phyloP scores from a whole-genome alignment of 2,888 invertebrate genomes.

The Phortica magna region DNA sequence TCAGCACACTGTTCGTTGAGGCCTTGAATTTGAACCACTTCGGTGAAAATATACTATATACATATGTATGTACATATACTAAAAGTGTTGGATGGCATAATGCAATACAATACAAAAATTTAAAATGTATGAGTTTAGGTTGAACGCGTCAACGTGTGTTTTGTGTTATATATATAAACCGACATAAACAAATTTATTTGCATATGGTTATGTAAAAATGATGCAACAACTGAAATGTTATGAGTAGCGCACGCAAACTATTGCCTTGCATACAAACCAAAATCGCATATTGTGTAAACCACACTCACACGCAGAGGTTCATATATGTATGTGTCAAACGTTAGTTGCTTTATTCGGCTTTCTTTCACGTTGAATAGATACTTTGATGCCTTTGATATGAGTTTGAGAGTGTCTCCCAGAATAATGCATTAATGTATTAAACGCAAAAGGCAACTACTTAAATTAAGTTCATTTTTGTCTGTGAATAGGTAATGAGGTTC shows the following conservation, averaged over 20 bases:
- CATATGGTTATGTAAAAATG: constrained; percentile 30
- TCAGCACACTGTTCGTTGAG: no score
- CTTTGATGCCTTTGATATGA: not conserved
- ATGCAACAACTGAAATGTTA: not conserved
- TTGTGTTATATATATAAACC: not conserved
- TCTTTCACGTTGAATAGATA: not conserved
- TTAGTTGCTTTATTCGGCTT: not conserved
- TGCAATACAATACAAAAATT: no score
- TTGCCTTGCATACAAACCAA: not conserved
- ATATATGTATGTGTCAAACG: not conserved
- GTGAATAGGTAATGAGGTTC: no score
- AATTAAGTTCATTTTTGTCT: not conserved
- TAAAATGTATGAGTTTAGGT: no score
- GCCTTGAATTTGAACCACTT: no score
- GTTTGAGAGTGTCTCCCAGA: not conserved
- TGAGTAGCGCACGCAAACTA: not conserved
- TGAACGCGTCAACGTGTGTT: not conserved
- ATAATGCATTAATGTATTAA: not conserved
- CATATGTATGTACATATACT: no score
- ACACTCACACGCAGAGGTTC: not conserved
- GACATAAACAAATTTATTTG: constrained; percentile 26
- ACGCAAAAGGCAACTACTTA: constrained; percentile 5
- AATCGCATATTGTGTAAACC: not conserved
- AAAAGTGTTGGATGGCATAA: no score
- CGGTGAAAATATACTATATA: no score